Percentiles rank a stretch among this genome's conserved stretches.
phyloP scores from a whole-genome alignment of 2,113 vertebrate species.

The Pangasianodon gigas region DNA sequence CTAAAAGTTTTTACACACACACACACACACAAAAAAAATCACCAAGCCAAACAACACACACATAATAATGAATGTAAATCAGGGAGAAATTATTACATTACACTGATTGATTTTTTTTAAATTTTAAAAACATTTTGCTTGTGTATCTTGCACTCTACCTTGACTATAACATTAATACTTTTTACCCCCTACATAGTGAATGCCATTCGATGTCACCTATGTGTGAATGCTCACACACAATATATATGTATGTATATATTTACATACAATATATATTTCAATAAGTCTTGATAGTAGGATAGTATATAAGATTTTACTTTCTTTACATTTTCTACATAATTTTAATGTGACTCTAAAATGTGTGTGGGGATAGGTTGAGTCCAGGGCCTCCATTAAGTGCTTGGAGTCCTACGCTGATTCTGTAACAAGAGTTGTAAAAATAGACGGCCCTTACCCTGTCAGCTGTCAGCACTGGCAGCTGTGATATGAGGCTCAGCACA shows the following conservation, averaged over 20 bases:
- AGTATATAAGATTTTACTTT: background rate
- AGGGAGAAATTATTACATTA: background rate
- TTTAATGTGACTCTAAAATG: background rate
- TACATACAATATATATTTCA: background rate
- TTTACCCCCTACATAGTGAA: background rate
- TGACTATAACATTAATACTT: background rate
- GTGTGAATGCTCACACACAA: background rate
- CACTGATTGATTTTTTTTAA: no score
- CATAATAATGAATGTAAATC: background rate
- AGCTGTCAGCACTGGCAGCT: constrained; percentile 67
- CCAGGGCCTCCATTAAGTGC: constrained; percentile 54
- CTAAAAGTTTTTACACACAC: background rate
- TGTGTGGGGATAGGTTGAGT: background rate
- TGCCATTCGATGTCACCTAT: background rate
- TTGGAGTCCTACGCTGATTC: constrained; percentile 58
- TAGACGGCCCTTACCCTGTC: constrained; percentile 68
- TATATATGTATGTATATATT: background rate
- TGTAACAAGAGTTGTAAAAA: constrained; percentile 73
- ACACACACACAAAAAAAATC: background rate
- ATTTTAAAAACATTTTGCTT: background rate
- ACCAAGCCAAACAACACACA: background rate
- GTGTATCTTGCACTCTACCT: background rate
- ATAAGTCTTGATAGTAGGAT: background rate
- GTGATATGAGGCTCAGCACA: constrained; percentile 40
- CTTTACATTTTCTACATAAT: background rate